Conservation (phyloP, 2,888 invertebrate genomes). For the Drosophila mayaguana region DNA sequence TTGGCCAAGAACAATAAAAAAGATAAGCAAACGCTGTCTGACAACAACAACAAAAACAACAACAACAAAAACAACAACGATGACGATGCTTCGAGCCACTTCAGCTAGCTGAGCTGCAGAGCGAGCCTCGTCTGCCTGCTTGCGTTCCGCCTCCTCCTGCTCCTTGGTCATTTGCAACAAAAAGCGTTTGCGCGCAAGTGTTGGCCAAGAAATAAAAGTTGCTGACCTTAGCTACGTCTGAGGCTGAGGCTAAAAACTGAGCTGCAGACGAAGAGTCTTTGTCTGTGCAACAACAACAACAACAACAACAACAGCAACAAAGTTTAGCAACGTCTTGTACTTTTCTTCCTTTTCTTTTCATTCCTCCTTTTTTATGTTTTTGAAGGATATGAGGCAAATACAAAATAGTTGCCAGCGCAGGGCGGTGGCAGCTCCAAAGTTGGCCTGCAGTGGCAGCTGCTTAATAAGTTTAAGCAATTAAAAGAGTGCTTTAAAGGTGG, state of each 20-base stretch:
- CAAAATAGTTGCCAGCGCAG: slow-evolving; percentile 53
- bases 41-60: slow-evolving; percentile 37
- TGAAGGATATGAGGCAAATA: slow-evolving; percentile 71
- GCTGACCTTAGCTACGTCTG: slow-evolving; percentile 73
- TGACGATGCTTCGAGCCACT: slow-evolving; percentile 58
- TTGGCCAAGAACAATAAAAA: slow-evolving; percentile 79
- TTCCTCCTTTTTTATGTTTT: slow-evolving; percentile 32
- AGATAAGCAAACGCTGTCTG: slow-evolving; percentile 75
- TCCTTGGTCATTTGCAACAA: slow-evolving; percentile 61
- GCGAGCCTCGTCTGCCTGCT: slow-evolving; percentile 8
- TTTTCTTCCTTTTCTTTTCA: slow-evolving; percentile 18
- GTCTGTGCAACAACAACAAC: slow-evolving; percentile 65
- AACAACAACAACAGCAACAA: slow-evolving; percentile 54
- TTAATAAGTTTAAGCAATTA: slow-evolving; percentile 78
- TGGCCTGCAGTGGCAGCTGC: slow-evolving; percentile 72
- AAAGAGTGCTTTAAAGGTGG: slow-evolving; percentile 72
- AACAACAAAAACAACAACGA: slow-evolving; percentile 10
- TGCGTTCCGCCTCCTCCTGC: slow-evolving; percentile 2
- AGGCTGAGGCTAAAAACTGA: slow-evolving; percentile 32
- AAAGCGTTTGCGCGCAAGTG: slow-evolving; percentile 72
- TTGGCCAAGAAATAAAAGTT: slow-evolving; percentile 81
- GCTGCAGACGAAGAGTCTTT: slow-evolving; percentile 57
- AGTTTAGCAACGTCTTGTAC: slow-evolving; percentile 54
- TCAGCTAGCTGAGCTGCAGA: slow-evolving; percentile 38
- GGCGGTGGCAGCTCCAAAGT: slow-evolving; percentile 38